Evolutionary conservation across 1,140 invertebrate genomes (phyloP).

Genomic region (Hesperophylax magnus): DNA sequence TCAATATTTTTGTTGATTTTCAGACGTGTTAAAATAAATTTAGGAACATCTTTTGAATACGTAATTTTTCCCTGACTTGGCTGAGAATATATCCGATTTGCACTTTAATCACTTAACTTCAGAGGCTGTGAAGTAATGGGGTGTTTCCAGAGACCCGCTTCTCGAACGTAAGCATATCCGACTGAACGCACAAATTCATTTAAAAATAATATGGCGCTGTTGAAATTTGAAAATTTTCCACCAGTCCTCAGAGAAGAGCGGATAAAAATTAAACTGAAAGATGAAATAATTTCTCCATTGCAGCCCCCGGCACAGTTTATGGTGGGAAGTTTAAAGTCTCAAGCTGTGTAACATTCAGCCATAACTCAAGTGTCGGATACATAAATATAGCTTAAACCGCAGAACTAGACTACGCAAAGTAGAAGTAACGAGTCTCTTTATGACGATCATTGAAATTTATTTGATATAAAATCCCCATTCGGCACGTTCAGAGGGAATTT

Average conservation of each 20-base stretch:
- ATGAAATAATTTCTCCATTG: constrained; percentile 27
- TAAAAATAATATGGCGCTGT: not conserved
- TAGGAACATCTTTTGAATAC: no score
- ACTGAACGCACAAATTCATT: not conserved
- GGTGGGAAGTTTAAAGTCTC: constrained; percentile 36
- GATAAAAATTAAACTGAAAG: constrained; percentile 10
- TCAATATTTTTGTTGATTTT: no score
- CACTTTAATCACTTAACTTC: no score
- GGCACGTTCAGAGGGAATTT: constrained; percentile 36
- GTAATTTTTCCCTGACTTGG: no score
- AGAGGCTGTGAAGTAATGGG: no score
- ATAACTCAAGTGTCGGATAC: constrained; percentile 43
- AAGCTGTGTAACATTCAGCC: constrained; percentile 29
- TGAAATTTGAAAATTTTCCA: constrained; percentile 1
- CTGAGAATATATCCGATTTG: no score
- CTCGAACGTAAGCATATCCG: not conserved
- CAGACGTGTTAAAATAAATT: no score
- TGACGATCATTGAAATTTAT: constrained; percentile 51
- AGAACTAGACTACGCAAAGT: constrained; percentile 46
- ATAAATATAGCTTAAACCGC: constrained; percentile 48
- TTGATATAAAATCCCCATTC: constrained; percentile 48
- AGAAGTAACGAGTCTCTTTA: constrained; percentile 51
- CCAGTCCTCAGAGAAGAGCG: not conserved
- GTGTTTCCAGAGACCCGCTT: not conserved
- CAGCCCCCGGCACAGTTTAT: constrained; percentile 3